Base-by-base conservation (phyloP, 1,140 invertebrate species). In the Forficula auricularia region DNA sequence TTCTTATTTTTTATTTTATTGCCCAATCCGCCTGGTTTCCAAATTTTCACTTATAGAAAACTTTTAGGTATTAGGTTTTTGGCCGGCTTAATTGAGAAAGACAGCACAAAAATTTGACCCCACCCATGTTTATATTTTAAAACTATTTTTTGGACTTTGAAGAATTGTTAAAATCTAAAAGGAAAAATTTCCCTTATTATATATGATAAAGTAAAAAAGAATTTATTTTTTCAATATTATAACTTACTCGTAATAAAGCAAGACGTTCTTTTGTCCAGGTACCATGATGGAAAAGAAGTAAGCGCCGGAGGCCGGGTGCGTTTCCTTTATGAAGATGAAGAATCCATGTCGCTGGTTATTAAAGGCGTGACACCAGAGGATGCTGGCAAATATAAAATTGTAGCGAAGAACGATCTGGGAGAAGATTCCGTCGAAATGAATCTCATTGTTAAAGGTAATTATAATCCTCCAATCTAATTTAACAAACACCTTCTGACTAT, bases 261-360 rank as follows among this genome's bases (percentile, higher is more conserved):
- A 35, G 42, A 2, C 18, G 3, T 36, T 45, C 16, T 33, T 14
- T 41, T 38, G 6, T 40, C 2, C 45, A 72, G 70, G 70, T 79
- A 73, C 30, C 84, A 90, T 55, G 79, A 88, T 48, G 85, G 82
- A 0, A 70, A 84, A 55, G 73, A 86, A 50, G 70, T 95, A 13
- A 68, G 82, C 49, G 71, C 82, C 9, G 78, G 82, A 44, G 77
- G 79, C 2, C 75, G 81, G 49, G 78, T 85, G 52, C 87, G 88
- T 63, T 77, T 90, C 50, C 65, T 97, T 2, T 89, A 87, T 65
- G 90, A 92, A 49, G 89, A 96, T 57, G 86, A 90, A 46, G 89
- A 95, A 59, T 82, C 69, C 33, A 78, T 89, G 59, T 83, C 86
- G 0, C 62, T 94, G 2, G 77, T 92, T 0, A 90, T 96, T 34